Base-by-base conservation (phyloP, 1,140 invertebrate species). In the Aphelinus certus region DNA sequence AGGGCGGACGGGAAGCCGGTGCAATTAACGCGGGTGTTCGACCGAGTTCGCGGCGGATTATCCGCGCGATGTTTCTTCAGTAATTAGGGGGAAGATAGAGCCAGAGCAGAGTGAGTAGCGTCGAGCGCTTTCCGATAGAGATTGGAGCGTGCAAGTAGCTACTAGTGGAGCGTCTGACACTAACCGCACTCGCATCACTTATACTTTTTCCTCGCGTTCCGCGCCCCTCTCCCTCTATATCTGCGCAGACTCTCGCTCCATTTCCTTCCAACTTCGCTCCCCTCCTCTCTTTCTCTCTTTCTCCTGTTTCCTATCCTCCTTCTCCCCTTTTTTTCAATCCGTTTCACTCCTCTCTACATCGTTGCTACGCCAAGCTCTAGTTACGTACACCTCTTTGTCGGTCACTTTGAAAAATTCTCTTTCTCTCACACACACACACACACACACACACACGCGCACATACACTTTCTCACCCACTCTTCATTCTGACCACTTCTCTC, bases 71-170 rank as follows among this genome's bases (percentile, higher is more conserved):
- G 68, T 75, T 66, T 75, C 76, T 70, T 75, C 73, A 57, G 77
- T 75, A 78, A 78, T 77, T 77, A 71, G 75, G 62, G 64, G 64
- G 65, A 67, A 67, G 76, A 65, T 76, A 55, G 60, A 63, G 43
- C 3, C 7, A 64, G 7, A 7, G 48, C 47, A 42, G 63, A 7
- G 63, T 2, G 65, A 56, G 42, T 56, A 49, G 51, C 48, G 49
- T 53, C 63, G 53, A 65, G 63, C 43, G 56, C 65, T 67, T 67
- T 67, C 51, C 65, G 53, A 56, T 67, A 56, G 65, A 56, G 65
- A 67, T 67, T 51, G 43, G 42, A 55, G 65, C 46, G 47, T 2
- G 48, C 48, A 45, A 48, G 61, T 4, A 26, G 26, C 26, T 26
- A 26, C 26, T 26, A 26, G 6, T 46, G 46, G n/a, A 9, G 6